Percentiles rank a stretch among this genome's conserved stretches.
Conservation (phyloP, 1,140 invertebrate species). For the Arctopsyche grandis region DNA sequence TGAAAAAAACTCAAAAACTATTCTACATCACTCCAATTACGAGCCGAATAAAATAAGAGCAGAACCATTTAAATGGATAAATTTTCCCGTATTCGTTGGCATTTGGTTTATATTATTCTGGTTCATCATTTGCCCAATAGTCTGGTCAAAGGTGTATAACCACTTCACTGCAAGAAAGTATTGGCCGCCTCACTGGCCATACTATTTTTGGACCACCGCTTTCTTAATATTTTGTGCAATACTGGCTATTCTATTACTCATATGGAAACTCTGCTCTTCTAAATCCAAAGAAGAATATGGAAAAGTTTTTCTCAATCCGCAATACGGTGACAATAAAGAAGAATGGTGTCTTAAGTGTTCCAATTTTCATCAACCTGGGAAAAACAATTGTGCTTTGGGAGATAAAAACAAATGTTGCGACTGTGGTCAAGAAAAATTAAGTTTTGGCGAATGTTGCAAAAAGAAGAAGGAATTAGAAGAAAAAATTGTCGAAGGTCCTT, state of each 20-base stretch:
- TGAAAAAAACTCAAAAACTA: neutral
- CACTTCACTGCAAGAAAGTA: neutral
- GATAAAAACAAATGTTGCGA: constrained; percentile 33
- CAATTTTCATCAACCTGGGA: constrained; percentile 40
- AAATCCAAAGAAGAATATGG: constrained; percentile 41
- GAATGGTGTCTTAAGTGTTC: constrained; percentile 45
- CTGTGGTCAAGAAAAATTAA: constrained; percentile 48
- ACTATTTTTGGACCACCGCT: constrained; percentile 48
- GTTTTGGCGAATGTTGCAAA: constrained; percentile 47
- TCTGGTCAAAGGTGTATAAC: constrained; percentile 37
- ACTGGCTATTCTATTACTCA: constrained; percentile 31
- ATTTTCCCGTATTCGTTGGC: constrained; percentile 46
- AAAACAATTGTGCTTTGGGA: constrained; percentile 28
- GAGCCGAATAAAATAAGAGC: constrained; percentile 38
- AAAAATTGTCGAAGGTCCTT: constrained; percentile 23
- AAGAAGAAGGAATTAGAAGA: constrained; percentile 27
- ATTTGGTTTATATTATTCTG: constrained; percentile 50
- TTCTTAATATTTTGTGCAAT: constrained; percentile 45
- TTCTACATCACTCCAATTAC: constrained; percentile 6
- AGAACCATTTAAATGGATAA: constrained; percentile 50
- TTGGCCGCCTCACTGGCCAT: constrained; percentile 30
- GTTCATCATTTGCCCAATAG: constrained; percentile 49
- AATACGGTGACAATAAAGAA: constrained; percentile 49
- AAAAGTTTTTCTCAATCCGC: constrained; percentile 47
- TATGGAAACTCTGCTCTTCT: constrained; percentile 39